A percentile compares a stretch with the other conserved stretches of the same genome.
phyloP scores from a whole-genome alignment of 2,888 invertebrate species.

The Phorcus lineatus region DNA sequence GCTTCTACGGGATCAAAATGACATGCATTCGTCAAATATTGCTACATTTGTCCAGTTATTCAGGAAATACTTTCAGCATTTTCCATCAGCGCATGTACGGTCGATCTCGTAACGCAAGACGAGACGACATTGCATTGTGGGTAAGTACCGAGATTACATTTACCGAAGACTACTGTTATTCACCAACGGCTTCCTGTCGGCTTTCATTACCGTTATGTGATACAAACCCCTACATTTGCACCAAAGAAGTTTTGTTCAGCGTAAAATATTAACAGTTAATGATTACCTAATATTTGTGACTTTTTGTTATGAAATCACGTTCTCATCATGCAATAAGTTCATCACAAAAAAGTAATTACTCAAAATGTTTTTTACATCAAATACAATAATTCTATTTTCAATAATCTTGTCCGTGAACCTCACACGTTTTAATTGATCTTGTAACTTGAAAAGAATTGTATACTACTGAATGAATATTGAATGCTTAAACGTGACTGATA shows the following conservation, averaged over 20 bases:
- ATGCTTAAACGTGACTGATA: too few species aligned
- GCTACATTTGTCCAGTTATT: background rate
- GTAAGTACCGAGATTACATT: background rate
- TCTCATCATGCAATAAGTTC: too few species aligned
- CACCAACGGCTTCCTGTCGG: background rate
- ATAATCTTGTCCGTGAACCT: too few species aligned
- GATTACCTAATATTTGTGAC: too few species aligned
- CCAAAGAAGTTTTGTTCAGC: background rate
- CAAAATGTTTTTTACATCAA: too few species aligned
- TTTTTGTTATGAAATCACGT: too few species aligned
- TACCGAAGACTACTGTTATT: conserved; percentile 1
- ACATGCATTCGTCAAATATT: conserved; percentile 13
- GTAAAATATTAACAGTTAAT: background rate
- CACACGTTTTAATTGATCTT: too few species aligned
- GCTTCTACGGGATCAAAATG: background rate
- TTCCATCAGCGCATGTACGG: conserved; percentile 20
- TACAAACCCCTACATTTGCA: background rate
- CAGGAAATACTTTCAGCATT: conserved; percentile 23
- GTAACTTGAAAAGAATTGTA: too few species aligned
- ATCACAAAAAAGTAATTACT: too few species aligned
- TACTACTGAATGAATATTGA: too few species aligned
- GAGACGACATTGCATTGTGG: conserved; percentile 13
- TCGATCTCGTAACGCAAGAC: conserved; percentile 20
- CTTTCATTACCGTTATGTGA: background rate
- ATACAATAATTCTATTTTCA: too few species aligned